Evolutionary conservation across 2,888 invertebrate genomes (phyloP), one percentile per base, ranked within the genome.

Genomic region (Plebejus argus): DNA sequence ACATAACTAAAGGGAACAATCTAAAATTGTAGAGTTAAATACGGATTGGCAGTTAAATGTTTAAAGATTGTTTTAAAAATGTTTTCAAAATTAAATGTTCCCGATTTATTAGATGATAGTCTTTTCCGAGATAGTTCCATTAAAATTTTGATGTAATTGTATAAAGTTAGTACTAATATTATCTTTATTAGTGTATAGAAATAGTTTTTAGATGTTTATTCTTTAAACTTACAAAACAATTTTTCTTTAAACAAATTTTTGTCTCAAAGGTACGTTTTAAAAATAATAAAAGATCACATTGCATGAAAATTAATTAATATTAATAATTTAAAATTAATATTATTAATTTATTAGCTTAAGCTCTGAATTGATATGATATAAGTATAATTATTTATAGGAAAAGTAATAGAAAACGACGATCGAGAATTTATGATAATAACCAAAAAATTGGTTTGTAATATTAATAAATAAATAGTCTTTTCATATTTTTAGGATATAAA

Each of bases 1-100:
- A 74, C 49, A 74, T 74, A 74, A 53, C 53, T 49, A 49, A 49
- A 49, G 74, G 74, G 74, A 74, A 74, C 74, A 74, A 74, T 23
- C 23, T 85, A 85, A 83, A 82, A 85, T 82, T 84, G 79, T 82
- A 83, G 82, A 82, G 81, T 80, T 78, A 76, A 78, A 76, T 35
- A 39, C 35, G n/a, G 20, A 71, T 71, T 71, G 71, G 71, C 71
- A 35, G 15, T 71, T 53, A 18, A 18, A 71, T 71, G 15, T 33
- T 10, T 35, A 33, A 33, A 39, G 6, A 33, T 66, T 28, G 28
- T 28, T 28, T 66, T 0, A 33, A 66, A 33, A 6, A 6, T 28
- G 5, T 28, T 66, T 15, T 28, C 15, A 23, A 58, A 61, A 66
- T 66, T 66, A 0, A 66, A 28, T 33, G 66, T 66, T 66, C 66